These are phyloP conservation scores for Tachyglossus aculeatus DNA, from an alignment of 2,797 vertebrate genomes.

Conservation along the genomic window DNA sequence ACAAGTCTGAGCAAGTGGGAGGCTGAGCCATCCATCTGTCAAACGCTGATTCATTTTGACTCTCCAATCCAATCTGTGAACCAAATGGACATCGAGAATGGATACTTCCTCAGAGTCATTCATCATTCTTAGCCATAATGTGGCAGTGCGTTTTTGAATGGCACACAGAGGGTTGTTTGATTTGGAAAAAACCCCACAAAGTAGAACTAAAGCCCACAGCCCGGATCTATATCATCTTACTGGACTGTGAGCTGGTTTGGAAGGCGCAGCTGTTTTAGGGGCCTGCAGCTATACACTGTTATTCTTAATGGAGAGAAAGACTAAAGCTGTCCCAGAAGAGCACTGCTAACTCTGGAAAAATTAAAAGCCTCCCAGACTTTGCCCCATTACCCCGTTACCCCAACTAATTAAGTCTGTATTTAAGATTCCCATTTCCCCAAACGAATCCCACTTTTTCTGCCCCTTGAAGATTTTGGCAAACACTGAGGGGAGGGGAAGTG, in stretches of 20 bases:
- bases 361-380: conserved; percentile 11
- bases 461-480: conserved; percentile 26
- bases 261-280: conserved; percentile 66
- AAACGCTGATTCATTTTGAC: conserved; percentile 5
- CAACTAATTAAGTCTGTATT: conserved; percentile 27
- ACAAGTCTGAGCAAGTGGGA: conserved; percentile 32
- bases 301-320: conserved; percentile 38
- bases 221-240: conserved; percentile 66
- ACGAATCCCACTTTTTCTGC: not conserved
- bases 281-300: conserved; percentile 53
- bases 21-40: conserved; percentile 7
- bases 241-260: conserved; percentile 62
- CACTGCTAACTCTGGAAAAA: conserved; percentile 19
- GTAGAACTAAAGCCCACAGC: conserved; percentile 36
- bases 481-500: too few relatives aligned
- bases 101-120: conserved; percentile 20
- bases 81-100: conserved; percentile 47
- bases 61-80: conserved; percentile 17
- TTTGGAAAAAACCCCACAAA: conserved; percentile 45
- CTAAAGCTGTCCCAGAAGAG: conserved; percentile 35
- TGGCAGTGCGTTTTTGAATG: conserved; percentile 49
- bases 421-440: conserved; percentile 5
- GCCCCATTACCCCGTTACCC: conserved; percentile 16
- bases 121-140: conserved; percentile 30
- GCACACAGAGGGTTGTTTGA: conserved; percentile 42